Evolutionary conservation across 1,140 invertebrate genomes (phyloP), one percentile per base, ranked within the genome.

Genomic region (Odontomachus brunneus): DNA sequence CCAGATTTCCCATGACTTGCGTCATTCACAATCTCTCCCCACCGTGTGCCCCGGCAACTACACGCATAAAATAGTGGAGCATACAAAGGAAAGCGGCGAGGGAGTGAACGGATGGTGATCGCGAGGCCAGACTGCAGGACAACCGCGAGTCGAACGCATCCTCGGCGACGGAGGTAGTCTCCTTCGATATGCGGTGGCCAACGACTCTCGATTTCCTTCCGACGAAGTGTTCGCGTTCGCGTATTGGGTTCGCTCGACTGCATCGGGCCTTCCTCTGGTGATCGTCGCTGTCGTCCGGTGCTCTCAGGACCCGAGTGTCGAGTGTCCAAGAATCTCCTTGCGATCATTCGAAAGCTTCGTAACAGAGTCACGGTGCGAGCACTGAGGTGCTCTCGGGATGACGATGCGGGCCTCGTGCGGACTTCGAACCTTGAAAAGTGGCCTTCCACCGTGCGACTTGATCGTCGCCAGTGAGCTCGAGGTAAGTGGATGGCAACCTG

Each of bases 21-120:
- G 93, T 94, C 93, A 94, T 94, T 94, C 93, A 94, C 91, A 92
- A 93, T 90, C 88, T 90, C 87, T 89, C 91, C 91, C 90, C 90
- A 87, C 89, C 75, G 72, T 57, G 49, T 17, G 66, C 80, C 71
- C 81, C 74, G 89, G 76, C 85, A 69, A 85, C 84, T 78, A 89
- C 85, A 86, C 84, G 73, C 83, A 89, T 87, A 59, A 76, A 88
- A 78, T 66, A 82, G 80, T 73, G 83, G 69, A 60, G 60, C 75
- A 84, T 53, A 75, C 24, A 69, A 62, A 82, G 71, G 57, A 59
- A 62, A 60, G 63, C 57, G 66, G 62, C 62, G 51, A 72, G 69
- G 33, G 73, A 72, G 78, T 66, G 67, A 80, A 81, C 33, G 80
- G 24, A 57, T 48, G 62, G 57, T 29, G 86, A 49, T 57, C 48